Percentiles rank a stretch among this genome's conserved stretches.
These are phyloP conservation scores for Sprattus sprattus DNA, from an alignment of 2,113 vertebrate species.

Conservation along the genomic window DNA sequence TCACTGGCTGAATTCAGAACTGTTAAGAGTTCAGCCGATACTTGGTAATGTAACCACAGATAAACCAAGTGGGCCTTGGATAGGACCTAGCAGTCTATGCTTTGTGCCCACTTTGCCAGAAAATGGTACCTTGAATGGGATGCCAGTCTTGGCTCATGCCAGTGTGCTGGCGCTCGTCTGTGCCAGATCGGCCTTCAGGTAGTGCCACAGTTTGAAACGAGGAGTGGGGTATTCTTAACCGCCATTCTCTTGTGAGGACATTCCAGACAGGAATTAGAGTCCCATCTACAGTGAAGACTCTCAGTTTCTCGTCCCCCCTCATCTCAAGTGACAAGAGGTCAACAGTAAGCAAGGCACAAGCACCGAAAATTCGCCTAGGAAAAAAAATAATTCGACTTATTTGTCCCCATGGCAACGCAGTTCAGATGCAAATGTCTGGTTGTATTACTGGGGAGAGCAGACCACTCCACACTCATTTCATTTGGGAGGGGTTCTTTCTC, in stretches of 20 bases:
- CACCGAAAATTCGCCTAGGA: not conserved
- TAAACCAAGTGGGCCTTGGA: constrained; percentile 6
- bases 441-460: not conserved
- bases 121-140: constrained; percentile 11
- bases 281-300: not conserved
- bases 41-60: not conserved
- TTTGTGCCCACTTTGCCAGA: not conserved
- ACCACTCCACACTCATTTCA: not conserved
- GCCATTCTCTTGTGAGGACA: not conserved
- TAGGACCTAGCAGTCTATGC: not conserved
- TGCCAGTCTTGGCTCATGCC: not conserved
- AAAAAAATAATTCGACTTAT: not conserved
- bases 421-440: not conserved
- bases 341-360: not conserved
- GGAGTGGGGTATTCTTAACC: not conserved
- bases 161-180: not conserved
- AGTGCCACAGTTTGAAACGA: not conserved
- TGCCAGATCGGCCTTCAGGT: not conserved
- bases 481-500: not conserved
- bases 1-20: not conserved
- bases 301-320: not conserved
- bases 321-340: not conserved
- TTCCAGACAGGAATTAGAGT: not conserved
- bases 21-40: not conserved
- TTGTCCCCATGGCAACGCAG: constrained; percentile 4